Percentiles rank a stretch among this genome's conserved stretches.
These are phyloP conservation scores for Dreissena rostriformis DNA, from an alignment of 1,140 invertebrate genomes.

Conservation along the genomic window DNA sequence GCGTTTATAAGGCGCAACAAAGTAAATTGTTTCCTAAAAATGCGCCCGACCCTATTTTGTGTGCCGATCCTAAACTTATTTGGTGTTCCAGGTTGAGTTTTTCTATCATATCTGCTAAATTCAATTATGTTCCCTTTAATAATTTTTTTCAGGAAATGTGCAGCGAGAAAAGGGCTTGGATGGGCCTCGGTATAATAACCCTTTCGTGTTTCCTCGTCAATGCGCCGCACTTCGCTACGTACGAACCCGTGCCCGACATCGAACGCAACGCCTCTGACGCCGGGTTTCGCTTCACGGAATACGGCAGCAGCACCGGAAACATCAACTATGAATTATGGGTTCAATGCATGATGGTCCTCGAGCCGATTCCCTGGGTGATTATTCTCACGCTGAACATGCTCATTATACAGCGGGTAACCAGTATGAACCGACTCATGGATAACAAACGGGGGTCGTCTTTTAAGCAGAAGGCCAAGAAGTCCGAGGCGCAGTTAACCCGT, in stretches of 20 bases:
- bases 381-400: slow-evolving; percentile 70
- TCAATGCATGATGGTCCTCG: slow-evolving; percentile 71
- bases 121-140: no score
- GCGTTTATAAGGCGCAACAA: no score
- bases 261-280: slow-evolving; percentile 41
- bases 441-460: slow-evolving; percentile 59
- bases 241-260: slow-evolving; percentile 36
- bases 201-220: slow-evolving; percentile 65
- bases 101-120: no score
- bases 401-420: slow-evolving; percentile 60
- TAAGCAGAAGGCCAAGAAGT: slow-evolving; percentile 63
- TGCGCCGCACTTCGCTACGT: slow-evolving; percentile 70
- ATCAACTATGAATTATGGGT: slow-evolving; percentile 74
- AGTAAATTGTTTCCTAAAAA: no score
- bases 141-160: slow-evolving; percentile 61
- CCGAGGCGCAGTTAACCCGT: slow-evolving; percentile 71
- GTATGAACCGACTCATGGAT: slow-evolving; percentile 62
- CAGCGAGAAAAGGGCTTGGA: slow-evolving; percentile 61
- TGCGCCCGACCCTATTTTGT: no score
- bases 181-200: slow-evolving; percentile 65
- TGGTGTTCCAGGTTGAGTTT: no score
- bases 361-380: slow-evolving; percentile 70
- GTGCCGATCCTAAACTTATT: no score
- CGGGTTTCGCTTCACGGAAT: slow-evolving; percentile 61
- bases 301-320: slow-evolving; percentile 61